These are phyloP conservation scores for Ruditapes philippinarum DNA, from an alignment of 1,140 invertebrate genomes.

Conservation along the genomic window DNA sequence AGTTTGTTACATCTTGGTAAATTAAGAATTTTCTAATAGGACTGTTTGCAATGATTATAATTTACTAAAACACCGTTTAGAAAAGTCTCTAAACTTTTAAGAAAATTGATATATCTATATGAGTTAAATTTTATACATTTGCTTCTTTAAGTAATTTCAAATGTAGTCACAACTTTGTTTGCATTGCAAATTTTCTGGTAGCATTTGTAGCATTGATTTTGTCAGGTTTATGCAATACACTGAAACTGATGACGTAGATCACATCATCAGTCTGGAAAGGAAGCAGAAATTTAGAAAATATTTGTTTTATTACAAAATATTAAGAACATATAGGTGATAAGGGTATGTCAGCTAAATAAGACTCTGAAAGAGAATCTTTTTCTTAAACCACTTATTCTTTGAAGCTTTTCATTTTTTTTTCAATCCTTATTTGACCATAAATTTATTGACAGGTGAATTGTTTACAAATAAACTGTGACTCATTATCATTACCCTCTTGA, in stretches of 20 bases:
- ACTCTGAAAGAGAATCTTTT: too few species aligned
- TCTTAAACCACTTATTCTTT: too few species aligned
- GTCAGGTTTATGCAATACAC: background rate
- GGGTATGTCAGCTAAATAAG: background rate
- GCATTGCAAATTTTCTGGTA: background rate
- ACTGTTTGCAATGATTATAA: background rate
- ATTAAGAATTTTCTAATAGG: too few species aligned
- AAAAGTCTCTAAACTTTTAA: background rate
- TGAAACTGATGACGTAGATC: slow-evolving; percentile 26
- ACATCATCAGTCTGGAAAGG: background rate
- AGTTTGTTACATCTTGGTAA: too few species aligned
- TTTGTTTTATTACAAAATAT: slow-evolving; percentile 25
- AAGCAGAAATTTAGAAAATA: background rate
- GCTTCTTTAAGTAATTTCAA: too few species aligned
- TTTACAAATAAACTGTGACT: background rate
- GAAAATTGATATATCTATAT: too few species aligned
- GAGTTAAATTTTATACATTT: too few species aligned
- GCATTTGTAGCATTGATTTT: background rate
- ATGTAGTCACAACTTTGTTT: too few species aligned
- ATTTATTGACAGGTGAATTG: background rate
- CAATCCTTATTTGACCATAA: too few species aligned
- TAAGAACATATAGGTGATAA: background rate
- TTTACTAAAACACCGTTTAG: background rate
- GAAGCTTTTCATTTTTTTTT: too few species aligned
- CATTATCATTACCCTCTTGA: background rate